Percentiles rank a stretch among this genome's conserved stretches.
Evolutionary conservation across 2,888 invertebrate species (phyloP).

Genomic region (Melangyna quadrimaculata): DNA sequence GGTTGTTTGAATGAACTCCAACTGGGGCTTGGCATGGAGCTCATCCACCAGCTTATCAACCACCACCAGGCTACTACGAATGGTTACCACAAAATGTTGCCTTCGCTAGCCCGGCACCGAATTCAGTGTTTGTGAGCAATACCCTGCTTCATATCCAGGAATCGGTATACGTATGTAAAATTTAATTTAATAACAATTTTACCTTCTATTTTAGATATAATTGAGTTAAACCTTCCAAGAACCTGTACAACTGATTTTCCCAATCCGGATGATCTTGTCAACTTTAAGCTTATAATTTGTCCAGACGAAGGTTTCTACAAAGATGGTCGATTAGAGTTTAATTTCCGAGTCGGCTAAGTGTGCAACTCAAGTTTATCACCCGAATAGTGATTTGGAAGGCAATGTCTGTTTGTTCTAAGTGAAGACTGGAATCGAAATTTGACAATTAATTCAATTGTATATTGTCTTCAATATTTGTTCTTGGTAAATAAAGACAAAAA

Average conservation of each 20-base stretch:
- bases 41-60: too few relatives aligned
- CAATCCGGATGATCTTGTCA: slow-evolving; percentile 96
- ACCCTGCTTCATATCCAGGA: too few relatives aligned
- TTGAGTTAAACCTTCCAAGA: slow-evolving; percentile 97
- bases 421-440: slow-evolving; percentile 99
- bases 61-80: too few relatives aligned
- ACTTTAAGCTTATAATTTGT: slow-evolving; percentile 96
- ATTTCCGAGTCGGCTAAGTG: slow-evolving; percentile 97
- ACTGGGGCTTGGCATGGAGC: too few relatives aligned
- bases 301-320: slow-evolving; percentile 99
- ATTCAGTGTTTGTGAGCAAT: too few relatives aligned
- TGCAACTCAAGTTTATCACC: slow-evolving; percentile 98
- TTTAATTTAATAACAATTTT: not conserved
- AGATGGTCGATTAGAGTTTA: slow-evolving; percentile 96
- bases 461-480: slow-evolving; percentile 98
- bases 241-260: slow-evolving; percentile 98
- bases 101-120: too few relatives aligned
- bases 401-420: slow-evolving; percentile 98
- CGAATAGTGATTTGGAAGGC: slow-evolving; percentile 98
- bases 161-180: too few relatives aligned
- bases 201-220: slow-evolving; percentile 88
- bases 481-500: slow-evolving; percentile 87
- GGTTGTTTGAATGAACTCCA: too few relatives aligned
- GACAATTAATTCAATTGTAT: slow-evolving; percentile 98
- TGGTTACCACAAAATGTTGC: too few relatives aligned